phyloP scores from a whole-genome alignment of 2,888 invertebrate genomes.

The Hedya salicella region DNA sequence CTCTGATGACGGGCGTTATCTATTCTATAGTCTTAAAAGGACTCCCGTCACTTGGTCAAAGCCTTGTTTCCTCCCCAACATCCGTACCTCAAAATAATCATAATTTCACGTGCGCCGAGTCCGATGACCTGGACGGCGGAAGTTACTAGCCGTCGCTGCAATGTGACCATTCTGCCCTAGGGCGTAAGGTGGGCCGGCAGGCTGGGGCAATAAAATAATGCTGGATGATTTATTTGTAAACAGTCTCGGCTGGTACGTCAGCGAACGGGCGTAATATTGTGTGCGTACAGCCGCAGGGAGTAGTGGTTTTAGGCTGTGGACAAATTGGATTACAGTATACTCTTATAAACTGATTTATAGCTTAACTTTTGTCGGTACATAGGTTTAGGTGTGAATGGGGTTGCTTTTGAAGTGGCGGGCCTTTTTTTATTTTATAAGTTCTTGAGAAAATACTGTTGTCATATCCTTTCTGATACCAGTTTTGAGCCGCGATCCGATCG shows the following conservation, averaged over 20 bases:
- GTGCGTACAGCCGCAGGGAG: conserved; percentile 34
- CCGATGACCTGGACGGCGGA: conserved; percentile 55
- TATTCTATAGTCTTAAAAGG: conserved; percentile 1
- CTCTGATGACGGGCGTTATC: background rate
- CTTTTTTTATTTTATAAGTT: too few relatives aligned
- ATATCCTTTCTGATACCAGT: too few relatives aligned
- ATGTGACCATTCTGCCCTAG: conserved; percentile 2
- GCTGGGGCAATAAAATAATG: conserved; percentile 73
- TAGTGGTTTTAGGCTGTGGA: conserved; percentile 17
- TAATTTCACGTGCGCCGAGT: conserved; percentile 60
- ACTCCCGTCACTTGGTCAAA: conserved; percentile 11
- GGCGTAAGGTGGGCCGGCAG: conserved; percentile 46
- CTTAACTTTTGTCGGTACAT: too few relatives aligned
- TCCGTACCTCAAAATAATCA: conserved; percentile 59
- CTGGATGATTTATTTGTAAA: conserved; percentile 84
- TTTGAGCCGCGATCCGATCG: too few relatives aligned
- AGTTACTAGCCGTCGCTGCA: conserved; percentile 46
- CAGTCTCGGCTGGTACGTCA: conserved; percentile 71
- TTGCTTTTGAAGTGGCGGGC: too few relatives aligned
- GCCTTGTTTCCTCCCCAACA: conserved; percentile 54
- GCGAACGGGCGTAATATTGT: conserved; percentile 58
- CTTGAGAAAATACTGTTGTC: too few relatives aligned
- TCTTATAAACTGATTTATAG: too few relatives aligned
- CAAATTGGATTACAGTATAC: background rate
- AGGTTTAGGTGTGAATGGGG: too few relatives aligned